A percentile compares a stretch with the other conserved stretches of the same genome.
Evolutionary conservation across 2,888 invertebrate genomes (phyloP).

Genomic region (Serrognathus titanus): DNA sequence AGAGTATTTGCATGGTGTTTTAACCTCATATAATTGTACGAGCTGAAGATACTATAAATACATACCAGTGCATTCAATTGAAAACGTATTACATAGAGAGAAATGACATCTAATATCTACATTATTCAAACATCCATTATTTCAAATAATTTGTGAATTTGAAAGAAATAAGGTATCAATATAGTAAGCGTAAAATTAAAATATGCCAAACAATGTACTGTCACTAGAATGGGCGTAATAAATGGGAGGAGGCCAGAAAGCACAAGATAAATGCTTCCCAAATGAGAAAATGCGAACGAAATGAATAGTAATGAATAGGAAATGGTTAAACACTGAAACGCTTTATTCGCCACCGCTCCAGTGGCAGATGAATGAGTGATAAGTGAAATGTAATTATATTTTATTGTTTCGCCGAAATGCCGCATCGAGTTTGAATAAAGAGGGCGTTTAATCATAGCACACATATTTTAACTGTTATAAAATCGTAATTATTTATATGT

Average conservation of each 20-base stretch:
- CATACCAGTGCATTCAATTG: too few relatives aligned
- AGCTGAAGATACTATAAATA: too few relatives aligned
- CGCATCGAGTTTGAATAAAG: constrained; percentile 43
- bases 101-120: too few relatives aligned
- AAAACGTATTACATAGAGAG: too few relatives aligned
- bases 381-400: constrained; percentile 49
- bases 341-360: constrained; percentile 42
- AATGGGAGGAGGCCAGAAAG: constrained; percentile 32
- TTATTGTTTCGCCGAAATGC: constrained; percentile 46
- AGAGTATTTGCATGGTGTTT: too few relatives aligned
- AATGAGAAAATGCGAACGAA: constrained; percentile 47
- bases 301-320: constrained; percentile 49
- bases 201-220: neutral
- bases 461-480: constrained; percentile 12
- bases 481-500: constrained; percentile 1
- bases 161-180: neutral
- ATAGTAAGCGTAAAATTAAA: neutral
- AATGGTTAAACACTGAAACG: constrained; percentile 47
- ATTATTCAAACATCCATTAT: neutral
- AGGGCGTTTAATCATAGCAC: constrained; percentile 38
- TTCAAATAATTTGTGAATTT: neutral
- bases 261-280: constrained; percentile 44
- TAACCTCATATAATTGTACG: too few relatives aligned
- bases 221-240: constrained; percentile 6
- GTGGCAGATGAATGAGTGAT: constrained; percentile 47